Base-by-base conservation (phyloP, 2,113 vertebrate genomes). In the Ia io region DNA sequence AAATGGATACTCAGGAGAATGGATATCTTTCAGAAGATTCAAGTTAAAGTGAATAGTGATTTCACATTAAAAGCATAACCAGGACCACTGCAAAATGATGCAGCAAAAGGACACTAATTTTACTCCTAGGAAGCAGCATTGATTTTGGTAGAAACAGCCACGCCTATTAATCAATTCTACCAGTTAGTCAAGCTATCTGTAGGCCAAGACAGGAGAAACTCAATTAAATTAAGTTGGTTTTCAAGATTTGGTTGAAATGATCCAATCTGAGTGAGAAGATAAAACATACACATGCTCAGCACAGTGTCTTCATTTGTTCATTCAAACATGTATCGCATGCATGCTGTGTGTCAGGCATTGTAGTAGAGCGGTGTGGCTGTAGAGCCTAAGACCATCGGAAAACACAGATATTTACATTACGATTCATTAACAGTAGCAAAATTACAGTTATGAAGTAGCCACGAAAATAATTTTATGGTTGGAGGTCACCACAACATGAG, bases 201-300 rank as follows among this genome's bases (percentile, higher is more conserved):
- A 80, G 56, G 16, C 35, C 18, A 17, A 89, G 32, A 87, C 53
- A 83, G 89, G 53, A 85, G 51, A 85, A 92, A 82, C 44, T 73
- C 35, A 4, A 61, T 88, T 91, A 95, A 91, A 90, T 97, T 90
- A 96, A 82, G 71, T 61, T 53, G 56, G 6, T 84, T 96, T 77
- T 92, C 80, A 84, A 94, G 79, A 88, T 71, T 65, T 95, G 40
- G 94, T 47, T 42, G 78, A 78, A 94, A 94, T 79, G 85, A 79
- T 88, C 65, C 86, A 73, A 77, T 78, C 17, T 90, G 9, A 73
- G 44, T 88, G 53, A 85, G 37, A 88, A 84, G 40, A 88, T 80
- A 93, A 94, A 95, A 59, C 11, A 93, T 47, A 65, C 23, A 18
- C 23, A 82, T 80, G 70, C 73, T 92, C 37, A 67, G 88, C 28